Base-by-base conservation (phyloP, 2,797 vertebrate genomes). In the Numenius phaeopus region DNA sequence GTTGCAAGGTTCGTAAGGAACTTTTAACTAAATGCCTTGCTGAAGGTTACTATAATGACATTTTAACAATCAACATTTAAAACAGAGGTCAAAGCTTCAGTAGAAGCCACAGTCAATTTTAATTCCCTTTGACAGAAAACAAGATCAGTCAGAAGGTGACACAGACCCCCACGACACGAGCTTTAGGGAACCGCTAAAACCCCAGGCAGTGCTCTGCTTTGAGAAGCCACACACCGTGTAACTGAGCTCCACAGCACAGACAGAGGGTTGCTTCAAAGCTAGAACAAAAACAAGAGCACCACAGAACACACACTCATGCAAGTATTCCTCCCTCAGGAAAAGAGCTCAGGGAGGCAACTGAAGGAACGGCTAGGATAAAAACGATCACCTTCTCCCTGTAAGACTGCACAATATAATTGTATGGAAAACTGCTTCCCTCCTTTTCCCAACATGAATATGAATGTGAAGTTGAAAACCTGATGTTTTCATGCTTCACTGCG, bases 31-130 rank as follows among this genome's bases (percentile, higher is more conserved):
- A 90, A 88, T 40, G 27, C 30, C 32, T 73, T 77, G 58, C 40
- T 86, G 73, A 84, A 94, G 44, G 70, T 84, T 84, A 89, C 73
- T 37, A 59, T 89, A 64, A 29, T 37, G 52, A 81, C 42, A 83
- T 89, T 88, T 81, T 80, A 77, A 70, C 11, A 57, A 42, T 42
- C 58, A 69, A 40, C 50, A 46, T 76, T 64, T 83, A 80, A 87
- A 86, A 87, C 8, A 65, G 37, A 93, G 64, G 16, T 32, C 46
- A 58, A 42, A 76, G 32, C 14, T 58, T 64, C 67, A 78, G 23
- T 5, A 58, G 44, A 93, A 86, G 37, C 4, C 72, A 87, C 15
- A 80, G 69, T 20, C 11, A 27, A 80, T 34, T 83, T 81, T 80
- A 58, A 89, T 55, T 83, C 26, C 29, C 61, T 83, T 30, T 89